phyloP scores from a whole-genome alignment of 2,888 invertebrate species.

The Drosophila aldrichi region DNA sequence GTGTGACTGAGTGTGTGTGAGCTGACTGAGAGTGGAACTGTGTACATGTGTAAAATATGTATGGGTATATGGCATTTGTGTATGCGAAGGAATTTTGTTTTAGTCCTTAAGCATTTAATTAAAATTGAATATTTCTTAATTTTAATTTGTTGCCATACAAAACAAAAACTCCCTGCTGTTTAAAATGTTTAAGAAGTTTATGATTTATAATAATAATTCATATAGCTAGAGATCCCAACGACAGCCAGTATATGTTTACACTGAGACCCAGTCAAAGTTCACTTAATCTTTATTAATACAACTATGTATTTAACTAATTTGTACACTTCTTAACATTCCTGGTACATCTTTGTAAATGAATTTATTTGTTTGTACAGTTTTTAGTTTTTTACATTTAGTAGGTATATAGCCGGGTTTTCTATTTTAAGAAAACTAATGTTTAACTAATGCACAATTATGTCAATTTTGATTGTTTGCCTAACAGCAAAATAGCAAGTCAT shows the following conservation, averaged over 20 bases:
- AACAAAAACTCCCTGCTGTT: conserved; percentile 1
- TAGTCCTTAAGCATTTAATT: conserved; percentile 27
- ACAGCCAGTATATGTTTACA: not conserved
- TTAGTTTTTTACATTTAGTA: conserved; percentile 13
- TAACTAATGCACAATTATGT: not conserved
- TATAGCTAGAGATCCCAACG: conserved; percentile 44
- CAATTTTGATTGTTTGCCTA: not conserved
- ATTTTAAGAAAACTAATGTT: not conserved
- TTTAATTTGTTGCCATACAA: conserved; percentile 44
- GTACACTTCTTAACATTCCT: conserved; percentile 13
- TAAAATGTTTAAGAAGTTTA: conserved; percentile 3
- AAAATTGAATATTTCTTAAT: conserved; percentile 28
- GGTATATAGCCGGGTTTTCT: conserved; percentile 1
- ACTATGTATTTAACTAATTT: not conserved
- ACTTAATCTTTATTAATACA: not conserved
- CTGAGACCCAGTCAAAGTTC: conserved; percentile 6
- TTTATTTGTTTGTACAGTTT: conserved; percentile 20
- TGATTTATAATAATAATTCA: conserved; percentile 4
- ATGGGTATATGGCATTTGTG: not conserved
- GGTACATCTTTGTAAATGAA: not conserved
- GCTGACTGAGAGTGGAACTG: not conserved
- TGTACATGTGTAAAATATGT: not conserved
- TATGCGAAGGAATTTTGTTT: not conserved
- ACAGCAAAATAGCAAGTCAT: not conserved
- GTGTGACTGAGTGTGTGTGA: not conserved